These are phyloP conservation scores for Schizopygopsis malacanthus DNA, from an alignment of 2,797 vertebrate genomes.

Conservation along the genomic window DNA sequence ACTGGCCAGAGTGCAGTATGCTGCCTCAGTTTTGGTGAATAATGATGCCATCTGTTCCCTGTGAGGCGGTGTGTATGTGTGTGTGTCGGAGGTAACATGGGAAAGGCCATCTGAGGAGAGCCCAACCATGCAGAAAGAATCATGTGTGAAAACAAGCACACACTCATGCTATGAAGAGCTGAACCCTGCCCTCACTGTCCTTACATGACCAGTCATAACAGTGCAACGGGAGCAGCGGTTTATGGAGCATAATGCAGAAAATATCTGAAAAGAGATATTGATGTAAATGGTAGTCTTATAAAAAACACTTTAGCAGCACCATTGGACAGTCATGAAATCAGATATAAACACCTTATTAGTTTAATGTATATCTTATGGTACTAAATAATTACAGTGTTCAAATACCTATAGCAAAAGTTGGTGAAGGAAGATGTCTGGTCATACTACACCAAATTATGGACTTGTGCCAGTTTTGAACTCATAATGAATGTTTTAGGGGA, in stretches of 20 bases:
- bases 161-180: constrained; percentile 10
- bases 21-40: neutral
- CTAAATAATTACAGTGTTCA: neutral
- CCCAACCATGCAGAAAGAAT: constrained; percentile 35
- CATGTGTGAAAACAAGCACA: constrained; percentile 3
- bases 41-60: constrained; percentile 6
- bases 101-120: constrained; percentile 8
- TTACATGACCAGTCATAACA: neutral
- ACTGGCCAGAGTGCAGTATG: neutral
- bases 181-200: neutral
- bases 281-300: neutral
- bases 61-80: neutral
- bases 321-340: neutral
- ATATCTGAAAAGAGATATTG: neutral
- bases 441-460: neutral
- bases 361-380: neutral
- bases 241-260: neutral
- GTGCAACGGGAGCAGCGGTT: neutral
- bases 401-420: neutral
- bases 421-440: neutral
- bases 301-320: neutral
- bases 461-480: neutral
- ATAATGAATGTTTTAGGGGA: neutral
- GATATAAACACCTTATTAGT: neutral
- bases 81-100: neutral